Evolutionary conservation across 2,113 vertebrate genomes (phyloP).

Genomic region (Junco hyemalis): DNA sequence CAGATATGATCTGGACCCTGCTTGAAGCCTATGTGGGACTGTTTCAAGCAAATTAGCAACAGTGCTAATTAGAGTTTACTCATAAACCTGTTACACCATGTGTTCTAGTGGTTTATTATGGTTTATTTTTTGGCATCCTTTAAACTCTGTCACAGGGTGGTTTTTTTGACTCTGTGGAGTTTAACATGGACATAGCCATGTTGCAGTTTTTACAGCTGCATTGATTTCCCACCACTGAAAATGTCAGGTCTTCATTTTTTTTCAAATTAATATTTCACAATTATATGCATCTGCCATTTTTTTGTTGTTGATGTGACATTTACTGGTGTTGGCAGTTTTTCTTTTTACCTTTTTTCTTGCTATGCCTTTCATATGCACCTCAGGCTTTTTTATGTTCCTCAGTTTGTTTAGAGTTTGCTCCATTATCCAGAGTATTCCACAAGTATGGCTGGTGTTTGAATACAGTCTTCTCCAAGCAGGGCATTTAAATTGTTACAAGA

Average conservation of each 20-base stretch:
- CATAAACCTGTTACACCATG: slow-evolving; percentile 66
- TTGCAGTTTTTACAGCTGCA: slow-evolving; percentile 1
- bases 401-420: not conserved
- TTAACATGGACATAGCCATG: slow-evolving; percentile 49
- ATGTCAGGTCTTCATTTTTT: not conserved
- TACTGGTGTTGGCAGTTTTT: not conserved
- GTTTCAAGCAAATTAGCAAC: slow-evolving; percentile 81
- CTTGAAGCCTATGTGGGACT: slow-evolving; percentile 75
- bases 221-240: not conserved
- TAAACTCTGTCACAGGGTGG: slow-evolving; percentile 53
- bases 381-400: not conserved
- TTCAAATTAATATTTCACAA: not conserved
- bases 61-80: slow-evolving; percentile 83
- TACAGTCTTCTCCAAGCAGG: not conserved
- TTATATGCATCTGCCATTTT: not conserved
- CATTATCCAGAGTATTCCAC: not conserved
- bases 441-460: not conserved
- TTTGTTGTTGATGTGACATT: not conserved
- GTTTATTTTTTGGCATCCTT: slow-evolving; percentile 74
- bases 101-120: slow-evolving; percentile 66
- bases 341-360: not conserved
- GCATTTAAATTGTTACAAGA: not conserved
- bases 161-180: slow-evolving; percentile 49
- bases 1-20: slow-evolving; percentile 77
- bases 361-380: not conserved